Conservation (phyloP, 2,888 invertebrate genomes). For the Pterostichus madidus region DNA sequence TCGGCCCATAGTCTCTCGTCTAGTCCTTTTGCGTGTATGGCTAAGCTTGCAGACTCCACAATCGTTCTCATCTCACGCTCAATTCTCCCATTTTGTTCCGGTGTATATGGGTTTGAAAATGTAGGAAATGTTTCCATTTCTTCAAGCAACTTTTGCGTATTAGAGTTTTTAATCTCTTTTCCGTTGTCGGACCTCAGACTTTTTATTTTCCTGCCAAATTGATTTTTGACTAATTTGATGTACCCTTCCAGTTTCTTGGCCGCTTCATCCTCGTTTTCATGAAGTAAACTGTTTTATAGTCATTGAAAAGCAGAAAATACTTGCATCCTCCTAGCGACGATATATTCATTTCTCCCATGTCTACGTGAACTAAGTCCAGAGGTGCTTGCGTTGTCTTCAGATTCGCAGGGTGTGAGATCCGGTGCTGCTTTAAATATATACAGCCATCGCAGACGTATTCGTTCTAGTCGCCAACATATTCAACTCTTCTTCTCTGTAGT, state of each 20-base stretch:
- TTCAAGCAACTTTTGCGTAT: conserved; percentile 24
- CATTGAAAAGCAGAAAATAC: conserved; percentile 71
- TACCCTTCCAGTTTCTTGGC: conserved; percentile 68
- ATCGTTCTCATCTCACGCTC: conserved; percentile 29
- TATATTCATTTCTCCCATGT: conserved; percentile 71
- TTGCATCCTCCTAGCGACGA: conserved; percentile 71
- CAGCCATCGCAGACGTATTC: conserved; percentile 50
- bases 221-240: conserved; percentile 70
- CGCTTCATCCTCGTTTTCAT: conserved; percentile 71
- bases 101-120: conserved; percentile 24
- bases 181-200: conserved; percentile 65
- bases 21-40: conserved; percentile 13
- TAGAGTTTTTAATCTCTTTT: conserved; percentile 41
- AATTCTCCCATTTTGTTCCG: conserved; percentile 35
- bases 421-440: conserved; percentile 43
- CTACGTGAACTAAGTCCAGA: conserved; percentile 71
- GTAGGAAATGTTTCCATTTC: conserved; percentile 34
- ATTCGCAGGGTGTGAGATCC: conserved; percentile 70
- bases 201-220: conserved; percentile 70
- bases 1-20: conserved; percentile 37
- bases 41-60: conserved; percentile 19
- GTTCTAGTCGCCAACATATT: conserved; percentile 67
- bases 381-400: conserved; percentile 68
- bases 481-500: conserved; percentile 66
- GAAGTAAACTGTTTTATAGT: conserved; percentile 71